Evolutionary conservation across 2,888 invertebrate species (phyloP).

Genomic region (Tridacna crocea): DNA sequence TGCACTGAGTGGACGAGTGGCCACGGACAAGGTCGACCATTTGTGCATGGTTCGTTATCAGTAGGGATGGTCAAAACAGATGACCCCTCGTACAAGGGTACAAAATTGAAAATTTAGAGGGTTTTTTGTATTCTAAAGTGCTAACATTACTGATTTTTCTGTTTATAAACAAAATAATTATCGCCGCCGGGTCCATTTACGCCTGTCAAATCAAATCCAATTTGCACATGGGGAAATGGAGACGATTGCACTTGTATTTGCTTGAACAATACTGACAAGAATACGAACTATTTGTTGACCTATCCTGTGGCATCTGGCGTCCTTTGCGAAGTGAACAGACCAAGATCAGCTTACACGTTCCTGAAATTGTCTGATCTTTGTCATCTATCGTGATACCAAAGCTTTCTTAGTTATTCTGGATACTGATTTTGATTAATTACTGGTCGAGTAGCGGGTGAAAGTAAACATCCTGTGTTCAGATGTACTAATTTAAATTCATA

Average conservation of each 20-base stretch:
- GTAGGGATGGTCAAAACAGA: not conserved
- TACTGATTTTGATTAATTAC: too few relatives aligned
- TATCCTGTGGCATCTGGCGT: too few relatives aligned
- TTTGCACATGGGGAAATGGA: slow-evolving; percentile 13
- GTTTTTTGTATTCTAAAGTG: slow-evolving; percentile 23
- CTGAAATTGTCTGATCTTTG: too few relatives aligned
- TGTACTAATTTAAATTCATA: too few relatives aligned
- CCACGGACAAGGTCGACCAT: not conserved
- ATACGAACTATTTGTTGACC: too few relatives aligned
- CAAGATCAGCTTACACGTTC: too few relatives aligned
- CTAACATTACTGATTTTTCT: slow-evolving; percentile 17
- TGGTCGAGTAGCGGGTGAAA: too few relatives aligned
- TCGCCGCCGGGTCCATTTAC: slow-evolving; percentile 18
- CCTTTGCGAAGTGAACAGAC: too few relatives aligned
- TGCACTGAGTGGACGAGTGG: slow-evolving; percentile 25
- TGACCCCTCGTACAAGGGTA: slow-evolving; percentile 20
- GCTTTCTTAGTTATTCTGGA: too few relatives aligned
- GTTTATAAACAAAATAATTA: slow-evolving; percentile 23
- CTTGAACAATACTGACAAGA: not conserved
- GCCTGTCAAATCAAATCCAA: slow-evolving; percentile 28
- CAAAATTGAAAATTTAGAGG: slow-evolving; percentile 26
- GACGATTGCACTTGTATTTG: slow-evolving; percentile 10
- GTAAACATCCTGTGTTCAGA: too few relatives aligned
- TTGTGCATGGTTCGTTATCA: slow-evolving; percentile 16
- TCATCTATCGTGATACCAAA: too few relatives aligned